Conservation (phyloP, 2,888 invertebrate species). For the Thymelicus sylvestris region DNA sequence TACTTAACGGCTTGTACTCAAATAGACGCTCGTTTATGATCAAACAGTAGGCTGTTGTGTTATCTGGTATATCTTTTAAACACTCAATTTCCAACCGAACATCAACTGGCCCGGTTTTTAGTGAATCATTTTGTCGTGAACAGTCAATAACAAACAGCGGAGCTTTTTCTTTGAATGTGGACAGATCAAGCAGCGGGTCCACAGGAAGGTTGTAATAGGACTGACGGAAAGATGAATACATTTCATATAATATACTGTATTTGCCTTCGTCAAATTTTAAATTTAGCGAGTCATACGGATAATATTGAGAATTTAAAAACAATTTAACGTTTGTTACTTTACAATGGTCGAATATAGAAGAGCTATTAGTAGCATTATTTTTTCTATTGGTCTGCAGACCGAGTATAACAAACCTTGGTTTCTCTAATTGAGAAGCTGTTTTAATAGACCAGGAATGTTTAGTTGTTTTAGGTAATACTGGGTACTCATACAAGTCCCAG, state of each 20-base stretch:
- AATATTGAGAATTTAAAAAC: conserved; percentile 47
- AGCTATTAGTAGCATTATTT: conserved; percentile 18
- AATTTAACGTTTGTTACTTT: conserved; percentile 38
- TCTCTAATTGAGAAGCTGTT: conserved; percentile 55
- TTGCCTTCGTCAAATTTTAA: conserved; percentile 44
- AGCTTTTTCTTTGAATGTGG: not conserved
- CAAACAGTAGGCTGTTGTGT: conserved; percentile 6
- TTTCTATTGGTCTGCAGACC: conserved; percentile 44
- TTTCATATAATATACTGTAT: conserved; percentile 47
- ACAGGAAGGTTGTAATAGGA: conserved; percentile 44
- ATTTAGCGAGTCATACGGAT: conserved; percentile 47
- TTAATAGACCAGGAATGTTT: conserved; percentile 55
- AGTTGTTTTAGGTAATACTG: conserved; percentile 51
- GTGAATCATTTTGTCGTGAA: conserved; percentile 46
- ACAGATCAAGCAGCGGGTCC: conserved; percentile 43
- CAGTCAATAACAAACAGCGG: conserved; percentile 48
- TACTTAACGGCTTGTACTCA: not conserved
- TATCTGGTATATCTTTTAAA: conserved; percentile 39
- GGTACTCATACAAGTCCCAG: conserved; percentile 61
- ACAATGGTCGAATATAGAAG: conserved; percentile 42
- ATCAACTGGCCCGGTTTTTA: conserved; percentile 47
- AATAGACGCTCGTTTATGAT: not conserved
- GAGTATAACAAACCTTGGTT: conserved; percentile 58
- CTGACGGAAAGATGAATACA: conserved; percentile 47
- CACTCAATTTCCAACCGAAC: conserved; percentile 48